These are phyloP conservation scores for Zosterops pallidus DNA, from an alignment of 2,113 vertebrate genomes.

Conservation along the genomic window DNA sequence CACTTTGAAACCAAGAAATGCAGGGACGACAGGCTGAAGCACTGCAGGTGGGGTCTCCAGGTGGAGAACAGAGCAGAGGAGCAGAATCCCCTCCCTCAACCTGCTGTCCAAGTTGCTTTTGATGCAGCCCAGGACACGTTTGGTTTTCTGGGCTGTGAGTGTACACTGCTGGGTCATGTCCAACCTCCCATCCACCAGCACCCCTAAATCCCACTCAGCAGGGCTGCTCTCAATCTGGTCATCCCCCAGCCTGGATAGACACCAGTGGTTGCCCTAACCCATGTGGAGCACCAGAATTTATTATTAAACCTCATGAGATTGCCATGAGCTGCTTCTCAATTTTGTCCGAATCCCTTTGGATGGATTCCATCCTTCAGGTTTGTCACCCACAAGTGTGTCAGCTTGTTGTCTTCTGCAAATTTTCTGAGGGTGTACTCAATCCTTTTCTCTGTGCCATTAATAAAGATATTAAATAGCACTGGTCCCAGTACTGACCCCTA, in stretches of 20 bases:
- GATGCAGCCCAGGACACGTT: fast-evolving
- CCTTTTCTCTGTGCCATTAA: not conserved
- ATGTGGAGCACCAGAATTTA: not conserved
- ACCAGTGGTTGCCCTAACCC: too few species aligned
- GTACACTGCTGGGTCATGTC: not conserved
- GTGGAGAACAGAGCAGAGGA: not conserved
- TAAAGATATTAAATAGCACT: not conserved
- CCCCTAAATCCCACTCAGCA: too few species aligned
- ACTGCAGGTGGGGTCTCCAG: not conserved
- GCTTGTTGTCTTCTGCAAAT: not conserved
- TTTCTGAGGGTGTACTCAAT: not conserved
- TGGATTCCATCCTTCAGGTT: not conserved
- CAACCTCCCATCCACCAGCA: not conserved
- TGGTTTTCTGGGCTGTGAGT: not conserved
- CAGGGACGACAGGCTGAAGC: not conserved
- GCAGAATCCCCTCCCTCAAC: not conserved
- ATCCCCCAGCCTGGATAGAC: not conserved
- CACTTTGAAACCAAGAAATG: too few species aligned
- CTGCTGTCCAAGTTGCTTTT: not conserved
- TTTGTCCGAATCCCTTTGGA: not conserved
- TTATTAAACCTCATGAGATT: not conserved
- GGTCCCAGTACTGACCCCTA: not conserved
- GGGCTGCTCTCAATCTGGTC: not conserved
- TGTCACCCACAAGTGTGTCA: not conserved
- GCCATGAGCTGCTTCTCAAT: fast-evolving